Conservation (phyloP, 2,797 vertebrate genomes). For the Meriones psammophilus region DNA sequence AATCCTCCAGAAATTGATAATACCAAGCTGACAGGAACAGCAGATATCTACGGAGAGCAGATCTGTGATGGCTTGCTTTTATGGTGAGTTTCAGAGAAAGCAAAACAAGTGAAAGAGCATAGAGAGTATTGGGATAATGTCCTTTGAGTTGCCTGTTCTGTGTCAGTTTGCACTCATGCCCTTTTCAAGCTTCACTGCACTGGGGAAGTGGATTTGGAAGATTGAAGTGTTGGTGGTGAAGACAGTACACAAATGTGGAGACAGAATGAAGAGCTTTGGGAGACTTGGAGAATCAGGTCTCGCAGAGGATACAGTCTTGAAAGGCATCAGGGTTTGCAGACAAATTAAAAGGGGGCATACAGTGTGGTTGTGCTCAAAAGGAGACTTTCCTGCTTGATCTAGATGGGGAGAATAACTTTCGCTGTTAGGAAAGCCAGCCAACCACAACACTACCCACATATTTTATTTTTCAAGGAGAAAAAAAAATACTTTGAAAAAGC, state of each 20-base stretch:
- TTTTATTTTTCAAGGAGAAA: conserved; percentile 50
- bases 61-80: background rate
- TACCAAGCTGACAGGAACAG: background rate
- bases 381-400: conserved; percentile 16
- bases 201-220: background rate
- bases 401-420: conserved; percentile 16
- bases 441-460: background rate
- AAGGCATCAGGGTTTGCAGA: no score
- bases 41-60: background rate
- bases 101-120: background rate
- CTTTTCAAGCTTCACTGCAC: background rate
- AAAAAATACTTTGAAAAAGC: conserved; percentile 55
- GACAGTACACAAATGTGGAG: background rate
- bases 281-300: background rate
- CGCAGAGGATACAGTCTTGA: background rate
- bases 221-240: background rate
- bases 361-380: background rate
- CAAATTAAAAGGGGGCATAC: background rate
- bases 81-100: background rate
- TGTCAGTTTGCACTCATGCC: background rate
- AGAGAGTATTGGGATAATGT: background rate
- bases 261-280: background rate
- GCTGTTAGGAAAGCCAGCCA: conserved; percentile 35
- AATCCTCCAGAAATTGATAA: conserved; percentile 6
- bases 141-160: fast-evolving